Percentiles rank a stretch among this genome's conserved stretches.
phyloP scores from a whole-genome alignment of 2,797 vertebrate genomes.

The Periparus ater region DNA sequence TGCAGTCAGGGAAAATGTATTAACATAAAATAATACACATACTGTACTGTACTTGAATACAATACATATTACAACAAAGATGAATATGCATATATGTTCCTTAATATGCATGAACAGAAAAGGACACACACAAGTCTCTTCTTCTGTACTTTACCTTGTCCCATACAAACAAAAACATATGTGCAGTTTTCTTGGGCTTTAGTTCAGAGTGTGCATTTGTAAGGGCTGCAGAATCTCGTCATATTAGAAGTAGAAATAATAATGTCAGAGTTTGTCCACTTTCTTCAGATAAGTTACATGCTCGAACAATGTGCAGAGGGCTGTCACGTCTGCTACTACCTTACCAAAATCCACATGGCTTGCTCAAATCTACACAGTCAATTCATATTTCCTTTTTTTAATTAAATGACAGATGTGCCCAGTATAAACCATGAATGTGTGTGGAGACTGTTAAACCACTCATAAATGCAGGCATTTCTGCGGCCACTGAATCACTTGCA shows the following conservation, averaged over 20 bases:
- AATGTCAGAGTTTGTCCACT: background rate
- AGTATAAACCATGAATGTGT: background rate
- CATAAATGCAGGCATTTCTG: constrained; percentile 12
- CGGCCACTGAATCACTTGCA: constrained; percentile 25
- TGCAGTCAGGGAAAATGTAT: background rate
- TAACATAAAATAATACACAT: background rate
- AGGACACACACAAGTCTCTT: background rate
- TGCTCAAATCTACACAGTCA: background rate
- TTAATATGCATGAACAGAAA: background rate
- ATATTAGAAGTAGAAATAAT: background rate
- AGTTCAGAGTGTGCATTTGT: background rate
- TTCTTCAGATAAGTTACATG: background rate
- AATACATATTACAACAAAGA: background rate
- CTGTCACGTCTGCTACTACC: background rate
- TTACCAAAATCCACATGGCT: background rate
- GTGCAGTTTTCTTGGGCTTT: background rate
- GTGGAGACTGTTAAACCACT: background rate
- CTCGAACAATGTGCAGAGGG: background rate
- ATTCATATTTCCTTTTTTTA: constrained; percentile 6
- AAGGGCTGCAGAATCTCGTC: background rate
- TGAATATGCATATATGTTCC: background rate
- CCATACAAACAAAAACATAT: background rate
- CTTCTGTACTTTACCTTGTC: background rate
- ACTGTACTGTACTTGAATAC: background rate
- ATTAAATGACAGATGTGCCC: background rate